These are phyloP conservation scores for Cygnus buccinator DNA, from an alignment of 2,113 vertebrate species.

Conservation along the genomic window DNA sequence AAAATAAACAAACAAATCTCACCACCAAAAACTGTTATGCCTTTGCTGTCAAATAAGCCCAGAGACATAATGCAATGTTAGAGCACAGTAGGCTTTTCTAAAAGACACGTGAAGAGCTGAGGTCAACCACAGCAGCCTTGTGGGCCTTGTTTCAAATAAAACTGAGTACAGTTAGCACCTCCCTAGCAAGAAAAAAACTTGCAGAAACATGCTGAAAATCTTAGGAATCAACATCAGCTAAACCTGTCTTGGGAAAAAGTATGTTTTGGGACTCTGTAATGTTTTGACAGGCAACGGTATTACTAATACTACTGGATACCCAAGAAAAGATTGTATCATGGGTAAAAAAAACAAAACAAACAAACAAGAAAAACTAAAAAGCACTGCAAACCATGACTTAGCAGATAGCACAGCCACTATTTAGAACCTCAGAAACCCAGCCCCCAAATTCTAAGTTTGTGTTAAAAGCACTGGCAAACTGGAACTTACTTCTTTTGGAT, in stretches of 20 bases:
- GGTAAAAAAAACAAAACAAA: not conserved
- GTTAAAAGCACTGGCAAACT: not conserved
- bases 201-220: not conserved
- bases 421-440: not conserved
- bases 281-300: not conserved
- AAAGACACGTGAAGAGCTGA: not conserved
- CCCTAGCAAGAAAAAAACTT: not conserved
- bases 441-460: not conserved
- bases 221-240: not conserved
- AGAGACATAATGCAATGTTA: not conserved
- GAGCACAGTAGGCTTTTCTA: not conserved
- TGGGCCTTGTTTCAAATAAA: not conserved
- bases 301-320: not conserved
- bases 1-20: not conserved
- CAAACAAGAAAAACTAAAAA: not conserved
- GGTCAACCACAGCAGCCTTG: not conserved
- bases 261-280: not conserved
- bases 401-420: not conserved
- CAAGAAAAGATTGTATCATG: not conserved
- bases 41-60: not conserved
- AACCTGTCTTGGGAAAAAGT: not conserved
- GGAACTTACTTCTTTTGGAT: not conserved
- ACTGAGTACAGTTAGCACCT: not conserved
- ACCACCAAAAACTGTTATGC: not conserved
- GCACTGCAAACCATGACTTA: not conserved